Evolutionary conservation across 2,888 invertebrate genomes (phyloP).

Genomic region (Drosophila tanythrix): DNA sequence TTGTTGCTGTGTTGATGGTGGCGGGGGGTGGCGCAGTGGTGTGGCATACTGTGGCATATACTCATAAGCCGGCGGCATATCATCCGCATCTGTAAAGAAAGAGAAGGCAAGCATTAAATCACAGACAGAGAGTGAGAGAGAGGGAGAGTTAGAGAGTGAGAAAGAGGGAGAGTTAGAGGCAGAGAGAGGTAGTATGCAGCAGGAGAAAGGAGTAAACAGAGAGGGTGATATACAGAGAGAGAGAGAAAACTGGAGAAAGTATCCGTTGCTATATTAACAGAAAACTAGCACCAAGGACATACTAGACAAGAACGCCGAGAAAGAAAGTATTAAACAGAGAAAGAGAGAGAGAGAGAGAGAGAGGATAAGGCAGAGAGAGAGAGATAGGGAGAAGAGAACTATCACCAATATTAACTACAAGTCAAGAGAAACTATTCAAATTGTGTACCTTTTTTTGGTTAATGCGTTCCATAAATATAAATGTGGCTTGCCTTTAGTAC

Average conservation of each 20-base stretch:
- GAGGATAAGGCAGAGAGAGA: no score
- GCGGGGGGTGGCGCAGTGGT: conserved; percentile 30
- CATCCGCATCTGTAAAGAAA: conserved; percentile 40
- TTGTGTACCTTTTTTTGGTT: conserved; percentile 28
- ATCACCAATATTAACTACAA: conserved; percentile 16
- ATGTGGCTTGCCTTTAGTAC: conserved; percentile 19
- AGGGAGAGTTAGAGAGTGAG: neutral
- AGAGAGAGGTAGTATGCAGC: neutral
- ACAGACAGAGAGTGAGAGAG: neutral
- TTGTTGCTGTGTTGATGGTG: conserved; percentile 24
- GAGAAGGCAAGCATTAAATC: neutral
- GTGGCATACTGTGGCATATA: conserved; percentile 50
- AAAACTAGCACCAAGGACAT: neutral
- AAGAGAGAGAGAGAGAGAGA: neutral
- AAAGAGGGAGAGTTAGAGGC: neutral
- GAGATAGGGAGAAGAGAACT: neutral
- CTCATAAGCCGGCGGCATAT: conserved; percentile 66
- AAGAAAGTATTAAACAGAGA: neutral
- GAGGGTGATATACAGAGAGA: neutral
- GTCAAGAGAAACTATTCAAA: neutral
- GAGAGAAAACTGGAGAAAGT: neutral
- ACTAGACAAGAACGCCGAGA: neutral
- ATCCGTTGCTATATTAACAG: neutral
- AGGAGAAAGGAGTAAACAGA: neutral
- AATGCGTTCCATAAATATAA: conserved; percentile 31